These are phyloP conservation scores for Puma concolor DNA, from an alignment of 2,113 vertebrate species.

Conservation along the genomic window DNA sequence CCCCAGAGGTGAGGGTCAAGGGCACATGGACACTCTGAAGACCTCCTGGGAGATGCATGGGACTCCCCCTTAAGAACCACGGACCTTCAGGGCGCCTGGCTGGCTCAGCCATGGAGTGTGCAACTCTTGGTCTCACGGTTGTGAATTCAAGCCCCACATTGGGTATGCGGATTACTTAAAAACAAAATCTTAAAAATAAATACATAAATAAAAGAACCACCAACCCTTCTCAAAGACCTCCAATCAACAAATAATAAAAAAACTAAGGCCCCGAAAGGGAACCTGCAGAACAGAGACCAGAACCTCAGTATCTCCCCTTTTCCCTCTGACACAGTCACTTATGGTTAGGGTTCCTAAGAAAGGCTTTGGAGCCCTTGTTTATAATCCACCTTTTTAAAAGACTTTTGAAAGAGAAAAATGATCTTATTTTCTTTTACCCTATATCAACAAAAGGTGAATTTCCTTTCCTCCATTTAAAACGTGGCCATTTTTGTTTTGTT, in stretches of 20 bases:
- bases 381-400: not conserved
- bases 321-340: not conserved
- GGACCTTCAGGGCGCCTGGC: not conserved
- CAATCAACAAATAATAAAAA: not conserved
- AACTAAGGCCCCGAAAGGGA: not conserved
- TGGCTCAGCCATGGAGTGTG: not conserved
- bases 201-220: not conserved
- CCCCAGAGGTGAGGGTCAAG: not conserved
- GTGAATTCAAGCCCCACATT: not conserved
- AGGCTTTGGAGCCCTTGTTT: not conserved
- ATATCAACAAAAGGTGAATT: not conserved
- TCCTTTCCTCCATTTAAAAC: not conserved
- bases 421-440: not conserved
- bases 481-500: not conserved
- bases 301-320: not conserved
- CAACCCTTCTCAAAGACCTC: not conserved
- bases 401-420: not conserved
- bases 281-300: not conserved
- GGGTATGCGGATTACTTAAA: not conserved
- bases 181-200: not conserved
- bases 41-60: not conserved
- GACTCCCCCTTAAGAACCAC: not conserved
- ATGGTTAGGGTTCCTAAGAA: not conserved
- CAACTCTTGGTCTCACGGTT: not conserved
- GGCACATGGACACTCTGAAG: not conserved